These are phyloP conservation scores for Chironomus riparius DNA, from an alignment of 2,888 invertebrate species.

Conservation along the genomic window DNA sequence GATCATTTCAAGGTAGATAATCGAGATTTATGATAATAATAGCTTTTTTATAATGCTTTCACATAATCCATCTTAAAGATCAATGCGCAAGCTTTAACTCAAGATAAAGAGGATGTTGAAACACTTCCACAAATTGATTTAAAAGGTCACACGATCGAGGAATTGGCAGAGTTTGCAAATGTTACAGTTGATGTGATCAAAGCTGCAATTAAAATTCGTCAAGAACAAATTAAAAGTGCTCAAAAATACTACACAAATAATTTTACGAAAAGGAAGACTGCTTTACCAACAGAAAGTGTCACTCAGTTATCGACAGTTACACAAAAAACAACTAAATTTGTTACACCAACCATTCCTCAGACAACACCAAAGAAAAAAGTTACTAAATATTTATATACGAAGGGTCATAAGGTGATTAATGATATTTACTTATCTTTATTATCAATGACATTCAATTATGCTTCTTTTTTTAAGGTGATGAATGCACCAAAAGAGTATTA, in stretches of 20 bases:
- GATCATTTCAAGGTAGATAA: too few relatives aligned
- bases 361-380: conserved; percentile 5
- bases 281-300: conserved; percentile 43
- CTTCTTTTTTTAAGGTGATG: conserved; percentile 56
- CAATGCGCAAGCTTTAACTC: too few relatives aligned
- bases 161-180: conserved; percentile 60
- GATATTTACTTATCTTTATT: neutral
- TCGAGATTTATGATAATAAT: too few relatives aligned
- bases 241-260: too few relatives aligned
- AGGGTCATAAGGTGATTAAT: neutral
- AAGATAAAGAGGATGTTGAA: conserved; percentile 23
- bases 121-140: conserved; percentile 29
- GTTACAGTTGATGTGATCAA: conserved; percentile 69
- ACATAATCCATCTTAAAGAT: too few relatives aligned
- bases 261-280: conserved; percentile 32
- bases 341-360: conserved; percentile 31
- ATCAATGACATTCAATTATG: neutral
- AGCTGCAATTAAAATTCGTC: conserved; percentile 60
- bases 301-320: conserved; percentile 34
- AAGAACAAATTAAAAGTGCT: conserved; percentile 53
- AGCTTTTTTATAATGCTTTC: too few relatives aligned
- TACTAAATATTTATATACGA: neutral
- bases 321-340: conserved; percentile 28
- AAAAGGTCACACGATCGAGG: conserved; percentile 46
- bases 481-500: conserved; percentile 84